Evolutionary conservation across 1,140 invertebrate genomes (phyloP), one percentile per base, ranked within the genome.

Genomic region (Papilio xuthus): DNA sequence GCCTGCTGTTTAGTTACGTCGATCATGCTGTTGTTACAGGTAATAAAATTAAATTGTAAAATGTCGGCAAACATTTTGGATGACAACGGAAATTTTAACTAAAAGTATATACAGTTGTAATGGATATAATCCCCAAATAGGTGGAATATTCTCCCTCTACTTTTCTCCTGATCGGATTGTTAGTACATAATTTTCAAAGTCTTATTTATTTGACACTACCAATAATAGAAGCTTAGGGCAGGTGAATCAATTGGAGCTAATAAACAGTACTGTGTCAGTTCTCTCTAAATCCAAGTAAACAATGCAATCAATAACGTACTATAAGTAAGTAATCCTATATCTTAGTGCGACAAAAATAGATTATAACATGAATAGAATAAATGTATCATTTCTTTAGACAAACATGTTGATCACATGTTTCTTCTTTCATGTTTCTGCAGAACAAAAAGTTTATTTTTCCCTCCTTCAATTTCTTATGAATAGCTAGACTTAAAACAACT

Each of bases 1-100:
- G 95, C 79, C 84, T 97, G 18, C 94, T 97, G 44, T 95, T 97
- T 80, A 95, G 95, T 79, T 97, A 97, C 85, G 95, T 95, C 4
- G 95, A 96, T 74, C 95, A 95, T 75, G 85, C 86, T 72, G 93
- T 94, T 28, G 94, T 93, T 26, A 89, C 92, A 86, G 94, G 95
- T 96, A 92, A 94, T 82, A 88, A 12, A 56, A 78, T 20, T 60
- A 73, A 60, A 32, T 28, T 12, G 15, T 18, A 8, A 32, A 32
- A 47, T 2, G 47, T 53, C 6, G 18, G 18, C 4, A 20, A 53
- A 53, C 2, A 3, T 32, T 6, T 47, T 15, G 12, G 15, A 47
- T 47, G 12, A 47, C 12, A 12, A 47, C 0, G 13, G 44, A 12
- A 12, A 47, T 47, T 32, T 32, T 32, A 32, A 32, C 2, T 6